These are phyloP conservation scores for Drosophila willistoni DNA, from an alignment of 1,140 invertebrate species.

Conservation along the genomic window DNA sequence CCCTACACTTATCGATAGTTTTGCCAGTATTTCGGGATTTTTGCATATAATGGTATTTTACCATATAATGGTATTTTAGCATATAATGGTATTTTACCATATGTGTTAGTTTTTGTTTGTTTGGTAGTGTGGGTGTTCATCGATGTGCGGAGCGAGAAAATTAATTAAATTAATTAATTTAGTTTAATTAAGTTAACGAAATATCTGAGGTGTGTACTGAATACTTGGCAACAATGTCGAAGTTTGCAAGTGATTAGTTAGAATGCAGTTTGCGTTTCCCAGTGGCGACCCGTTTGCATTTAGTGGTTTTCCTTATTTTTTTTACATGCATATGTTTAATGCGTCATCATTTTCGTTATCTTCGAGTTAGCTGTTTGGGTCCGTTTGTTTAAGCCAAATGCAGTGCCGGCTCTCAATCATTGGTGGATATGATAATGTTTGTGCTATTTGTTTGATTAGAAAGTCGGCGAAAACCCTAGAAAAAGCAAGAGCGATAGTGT, in stretches of 20 bases:
- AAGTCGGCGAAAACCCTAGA: conserved; percentile 50
- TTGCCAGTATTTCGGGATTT: too few relatives aligned
- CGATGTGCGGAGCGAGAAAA: background rate
- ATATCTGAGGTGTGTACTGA: background rate
- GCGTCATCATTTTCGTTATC: conserved; percentile 59
- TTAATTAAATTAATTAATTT: background rate
- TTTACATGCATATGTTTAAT: conserved; percentile 56
- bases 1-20: too few relatives aligned
- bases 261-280: background rate
- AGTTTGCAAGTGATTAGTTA: background rate
- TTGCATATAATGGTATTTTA: too few relatives aligned
- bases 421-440: conserved; percentile 36
- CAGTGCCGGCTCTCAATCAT: conserved; percentile 54
- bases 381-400: conserved; percentile 52
- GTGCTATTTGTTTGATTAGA: conserved; percentile 71
- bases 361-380: conserved; percentile 23
- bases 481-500: background rate
- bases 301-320: conserved; percentile 36
- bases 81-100: too few relatives aligned
- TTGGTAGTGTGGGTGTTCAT: background rate
- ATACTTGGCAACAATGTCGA: background rate
- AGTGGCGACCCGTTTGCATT: background rate
- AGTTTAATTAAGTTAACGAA: conserved; percentile 3
- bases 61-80: too few relatives aligned
- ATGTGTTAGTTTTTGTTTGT: background rate